These are phyloP conservation scores for Zelostemma sp. DNA, from an alignment of 1,140 invertebrate species.

Conservation along the genomic window DNA sequence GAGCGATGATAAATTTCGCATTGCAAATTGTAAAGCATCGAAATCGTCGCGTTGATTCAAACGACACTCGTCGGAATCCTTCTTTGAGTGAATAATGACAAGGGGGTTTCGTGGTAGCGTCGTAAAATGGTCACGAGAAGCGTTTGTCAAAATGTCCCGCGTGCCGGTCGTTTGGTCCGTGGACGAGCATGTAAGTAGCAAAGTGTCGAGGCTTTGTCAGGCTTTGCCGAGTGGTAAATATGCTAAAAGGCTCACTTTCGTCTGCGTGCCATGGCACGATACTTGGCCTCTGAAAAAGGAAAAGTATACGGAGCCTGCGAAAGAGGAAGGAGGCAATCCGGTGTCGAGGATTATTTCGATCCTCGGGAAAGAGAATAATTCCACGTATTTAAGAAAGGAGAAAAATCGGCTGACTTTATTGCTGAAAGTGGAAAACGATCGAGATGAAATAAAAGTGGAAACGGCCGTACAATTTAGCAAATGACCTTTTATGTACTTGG, in stretches of 20 bases:
- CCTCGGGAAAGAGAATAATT: background rate
- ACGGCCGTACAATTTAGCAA: too few relatives aligned
- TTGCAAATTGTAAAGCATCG: background rate
- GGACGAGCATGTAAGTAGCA: constrained; percentile 20
- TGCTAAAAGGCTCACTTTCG: constrained; percentile 42
- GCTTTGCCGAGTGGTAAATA: constrained; percentile 20
- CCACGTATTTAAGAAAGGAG: too few relatives aligned
- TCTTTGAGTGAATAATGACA: constrained; percentile 25
- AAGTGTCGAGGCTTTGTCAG: constrained; percentile 31
- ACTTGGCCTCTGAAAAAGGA: too few relatives aligned
- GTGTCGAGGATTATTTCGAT: background rate
- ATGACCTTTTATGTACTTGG: too few relatives aligned
- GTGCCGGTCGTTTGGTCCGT: background rate
- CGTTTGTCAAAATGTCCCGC: constrained; percentile 19
- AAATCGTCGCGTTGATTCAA: background rate
- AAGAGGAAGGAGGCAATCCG: background rate
- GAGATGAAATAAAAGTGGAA: too few relatives aligned
- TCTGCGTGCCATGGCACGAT: constrained; percentile 6
- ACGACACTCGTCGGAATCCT: too few relatives aligned
- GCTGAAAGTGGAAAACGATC: too few relatives aligned
- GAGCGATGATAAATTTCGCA: background rate
- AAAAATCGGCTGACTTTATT: too few relatives aligned
- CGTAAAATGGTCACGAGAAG: constrained; percentile 21
- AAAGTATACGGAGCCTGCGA: background rate
- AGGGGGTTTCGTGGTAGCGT: constrained; percentile 16